These are phyloP conservation scores for Sepioteuthis lessoniana DNA, from an alignment of 2,888 invertebrate species.

Conservation along the genomic window DNA sequence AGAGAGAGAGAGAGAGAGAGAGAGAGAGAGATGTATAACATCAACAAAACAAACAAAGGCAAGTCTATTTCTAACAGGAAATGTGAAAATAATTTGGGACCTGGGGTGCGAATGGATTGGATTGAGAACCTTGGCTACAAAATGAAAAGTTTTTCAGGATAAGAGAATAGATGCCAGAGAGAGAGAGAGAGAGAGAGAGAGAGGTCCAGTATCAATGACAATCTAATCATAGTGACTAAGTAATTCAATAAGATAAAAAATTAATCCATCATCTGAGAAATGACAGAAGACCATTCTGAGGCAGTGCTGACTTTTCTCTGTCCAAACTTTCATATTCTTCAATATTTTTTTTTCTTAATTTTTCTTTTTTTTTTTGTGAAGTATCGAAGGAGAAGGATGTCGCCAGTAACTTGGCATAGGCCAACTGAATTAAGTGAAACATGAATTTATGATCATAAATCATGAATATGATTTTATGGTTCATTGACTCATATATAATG, in stretches of 20 bases:
- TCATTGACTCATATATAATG: neutral
- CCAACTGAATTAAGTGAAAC: conserved; percentile 23
- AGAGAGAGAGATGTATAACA: neutral
- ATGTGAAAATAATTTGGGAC: conserved; percentile 6
- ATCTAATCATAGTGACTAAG: conserved; percentile 33
- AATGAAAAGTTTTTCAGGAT: neutral
- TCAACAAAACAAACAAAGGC: neutral
- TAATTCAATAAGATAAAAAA: conserved; percentile 10
- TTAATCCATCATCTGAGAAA: neutral
- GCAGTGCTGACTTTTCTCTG: neutral
- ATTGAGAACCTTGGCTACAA: neutral
- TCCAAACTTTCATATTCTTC: conserved; percentile 11
- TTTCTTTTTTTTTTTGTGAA: neutral
- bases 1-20: neutral
- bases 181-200: neutral
- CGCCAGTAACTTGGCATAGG: conserved; percentile 1
- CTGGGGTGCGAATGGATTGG: neutral
- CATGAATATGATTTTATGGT: conserved; percentile 33
- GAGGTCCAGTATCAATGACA: neutral
- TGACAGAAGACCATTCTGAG: neutral
- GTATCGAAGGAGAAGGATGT: neutral
- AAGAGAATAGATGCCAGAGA: neutral
- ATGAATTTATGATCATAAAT: conserved; percentile 23
- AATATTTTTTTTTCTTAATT: neutral
- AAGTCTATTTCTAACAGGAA: conserved; percentile 33